Conservation (phyloP, 1,140 invertebrate species). For the Paralvinella palmiformis region DNA sequence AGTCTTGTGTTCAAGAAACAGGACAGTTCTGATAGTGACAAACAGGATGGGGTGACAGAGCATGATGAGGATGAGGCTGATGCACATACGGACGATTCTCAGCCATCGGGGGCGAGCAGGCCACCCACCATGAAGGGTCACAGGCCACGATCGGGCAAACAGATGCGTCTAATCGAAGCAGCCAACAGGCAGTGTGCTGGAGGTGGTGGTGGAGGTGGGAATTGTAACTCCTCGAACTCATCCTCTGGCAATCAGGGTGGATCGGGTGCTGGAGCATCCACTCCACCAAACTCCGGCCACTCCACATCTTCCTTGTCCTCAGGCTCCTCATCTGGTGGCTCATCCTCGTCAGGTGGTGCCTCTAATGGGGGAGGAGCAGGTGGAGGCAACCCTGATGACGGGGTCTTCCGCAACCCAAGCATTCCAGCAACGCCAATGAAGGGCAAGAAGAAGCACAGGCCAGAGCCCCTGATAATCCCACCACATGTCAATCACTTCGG, state of each 20-base stretch:
- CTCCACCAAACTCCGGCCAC: neutral
- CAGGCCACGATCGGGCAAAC: too few species aligned
- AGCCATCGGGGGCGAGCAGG: too few species aligned
- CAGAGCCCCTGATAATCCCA: conserved; percentile 57
- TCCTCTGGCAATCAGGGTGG: neutral
- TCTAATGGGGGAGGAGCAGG: neutral
- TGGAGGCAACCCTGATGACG: conserved; percentile 50
- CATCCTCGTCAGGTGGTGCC: neutral
- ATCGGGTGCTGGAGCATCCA: neutral
- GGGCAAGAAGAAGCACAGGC: conserved; percentile 59
- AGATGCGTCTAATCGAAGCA: too few species aligned
- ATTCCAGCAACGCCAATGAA: conserved; percentile 42
- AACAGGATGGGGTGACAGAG: too few species aligned
- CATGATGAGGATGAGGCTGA: too few species aligned
- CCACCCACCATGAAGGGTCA: too few species aligned
- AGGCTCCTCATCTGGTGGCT: neutral
- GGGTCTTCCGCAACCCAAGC: conserved; percentile 70
- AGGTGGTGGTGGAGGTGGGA: neutral
- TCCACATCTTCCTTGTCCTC: neutral
- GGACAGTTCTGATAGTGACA: too few species aligned
- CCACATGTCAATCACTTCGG: conserved; percentile 53
- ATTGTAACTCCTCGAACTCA: neutral
- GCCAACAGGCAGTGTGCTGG: neutral
- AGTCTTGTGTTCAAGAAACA: too few species aligned
- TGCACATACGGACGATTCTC: too few species aligned